Evolutionary conservation across 1,140 invertebrate species (phyloP).

Genomic region (Drosophila setifemur): DNA sequence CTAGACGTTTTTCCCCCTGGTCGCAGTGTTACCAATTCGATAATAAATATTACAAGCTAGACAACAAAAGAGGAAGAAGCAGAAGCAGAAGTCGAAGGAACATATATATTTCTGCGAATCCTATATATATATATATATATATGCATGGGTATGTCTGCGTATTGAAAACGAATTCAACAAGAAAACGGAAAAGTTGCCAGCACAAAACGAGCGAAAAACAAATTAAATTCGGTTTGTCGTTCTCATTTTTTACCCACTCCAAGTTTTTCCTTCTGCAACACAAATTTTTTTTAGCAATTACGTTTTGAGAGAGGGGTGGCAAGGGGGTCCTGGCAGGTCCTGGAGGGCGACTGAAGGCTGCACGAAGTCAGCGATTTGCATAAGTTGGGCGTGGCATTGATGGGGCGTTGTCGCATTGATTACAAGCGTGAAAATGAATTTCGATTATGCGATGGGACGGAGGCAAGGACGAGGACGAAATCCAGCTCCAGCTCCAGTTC

Average conservation of each 20-base stretch:
- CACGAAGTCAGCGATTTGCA: slow-evolving; percentile 63
- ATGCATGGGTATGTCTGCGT: slow-evolving; percentile 17
- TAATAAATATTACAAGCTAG: slow-evolving; percentile 79
- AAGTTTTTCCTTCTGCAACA: slow-evolving; percentile 39
- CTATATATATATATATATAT: slow-evolving; percentile 20
- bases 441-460: slow-evolving; percentile 61
- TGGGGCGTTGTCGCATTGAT: slow-evolving; percentile 60
- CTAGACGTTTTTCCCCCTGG: background rate
- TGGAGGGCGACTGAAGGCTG: background rate
- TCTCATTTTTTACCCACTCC: slow-evolving; percentile 51
- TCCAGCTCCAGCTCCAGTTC: no score
- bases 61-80: slow-evolving; percentile 53
- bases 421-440: slow-evolving; percentile 74
- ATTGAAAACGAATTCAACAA: slow-evolving; percentile 51
- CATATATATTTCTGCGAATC: background rate
- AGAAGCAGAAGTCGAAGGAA: slow-evolving; percentile 6
- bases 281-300: slow-evolving; percentile 69
- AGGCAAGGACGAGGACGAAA: slow-evolving; percentile 10
- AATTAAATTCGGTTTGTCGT: slow-evolving; percentile 76
- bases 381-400: slow-evolving; percentile 48
- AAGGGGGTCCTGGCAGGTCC: background rate
- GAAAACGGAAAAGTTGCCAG: slow-evolving; percentile 60
- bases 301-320: slow-evolving; percentile 3
- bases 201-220: slow-evolving; percentile 72
- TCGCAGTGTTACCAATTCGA: slow-evolving; percentile 59